Base-by-base conservation (phyloP, 2,888 invertebrate genomes). In the Lottia gigantea region DNA sequence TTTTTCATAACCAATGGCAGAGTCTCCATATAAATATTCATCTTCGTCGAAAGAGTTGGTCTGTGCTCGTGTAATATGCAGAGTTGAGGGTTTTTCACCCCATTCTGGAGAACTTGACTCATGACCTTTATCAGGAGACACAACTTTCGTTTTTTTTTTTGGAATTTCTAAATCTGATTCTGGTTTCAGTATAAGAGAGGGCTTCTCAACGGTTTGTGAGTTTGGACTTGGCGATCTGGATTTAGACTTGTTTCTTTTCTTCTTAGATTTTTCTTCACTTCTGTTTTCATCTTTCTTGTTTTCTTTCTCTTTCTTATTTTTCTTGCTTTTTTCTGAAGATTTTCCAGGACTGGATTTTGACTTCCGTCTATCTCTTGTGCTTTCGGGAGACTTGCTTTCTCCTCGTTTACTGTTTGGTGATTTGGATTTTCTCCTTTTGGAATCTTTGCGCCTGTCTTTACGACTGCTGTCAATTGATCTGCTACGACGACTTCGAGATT, bases 11-110 rank as follows among this genome's bases (percentile, higher is more conserved):
- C 55, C 55, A 4, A 55, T 55, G 3, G 55, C 19, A 11, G 55
- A 55, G 23, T 68, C 67, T 19, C 67, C 67, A 26, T 68, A 68
- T 26, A 68, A 46, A 62, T 62, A 68, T 40, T 62, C 62, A 16
- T 68, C 67, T 62, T 68, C 67, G 25, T 68, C 67, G 46, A 68
- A 68, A 25, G 67, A 62, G 19, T 62, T 68, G 23, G 55, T 23
- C 11, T 19, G 11, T 3, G 19, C 14, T 11, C 14, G 19, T 23
- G 55, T 23, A 8, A 19, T 23, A 55, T 19, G 55, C 2, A 19
- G 55, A 23, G 55, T 55, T 55, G 19, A 23, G 4, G 55, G 23
- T 55, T 14, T 19, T 55, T 55, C 55, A 23, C 55, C 55, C 55
- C 55, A 55, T 11, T 55, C 55, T 55, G 55, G 55, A 12, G 55